Evolutionary conservation across 1,140 invertebrate species (phyloP).

Genomic region (Apis mellifera): Amel_HAv3.1 CM009939.2:2887501-2888000

Average conservation of each 20-base stretch:
- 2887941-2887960: too few relatives aligned
- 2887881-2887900: too few relatives aligned
- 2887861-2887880: too few relatives aligned
- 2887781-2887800: background rate
- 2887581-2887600: background rate
- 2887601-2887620: background rate
- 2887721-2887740: background rate
- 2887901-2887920: too few relatives aligned
- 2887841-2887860: background rate
- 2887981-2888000: too few relatives aligned
- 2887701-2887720: conserved; percentile 9
- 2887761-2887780: conserved; percentile 3
- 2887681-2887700: conserved; percentile 32
- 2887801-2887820: background rate
- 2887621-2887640: background rate
- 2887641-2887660: conserved; percentile 16
- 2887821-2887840: background rate
- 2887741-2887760: background rate
- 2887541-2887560: conserved; percentile 41
- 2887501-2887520: conserved; percentile 71
- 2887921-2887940: too few relatives aligned
- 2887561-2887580: conserved; percentile 1
- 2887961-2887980: too few relatives aligned
- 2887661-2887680: conserved; percentile 45
- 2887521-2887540: conserved; percentile 57